Evolutionary conservation across 2,888 invertebrate species (phyloP), one percentile per base, ranked within the genome.

Genomic region (Conchocele bisecta): DNA sequence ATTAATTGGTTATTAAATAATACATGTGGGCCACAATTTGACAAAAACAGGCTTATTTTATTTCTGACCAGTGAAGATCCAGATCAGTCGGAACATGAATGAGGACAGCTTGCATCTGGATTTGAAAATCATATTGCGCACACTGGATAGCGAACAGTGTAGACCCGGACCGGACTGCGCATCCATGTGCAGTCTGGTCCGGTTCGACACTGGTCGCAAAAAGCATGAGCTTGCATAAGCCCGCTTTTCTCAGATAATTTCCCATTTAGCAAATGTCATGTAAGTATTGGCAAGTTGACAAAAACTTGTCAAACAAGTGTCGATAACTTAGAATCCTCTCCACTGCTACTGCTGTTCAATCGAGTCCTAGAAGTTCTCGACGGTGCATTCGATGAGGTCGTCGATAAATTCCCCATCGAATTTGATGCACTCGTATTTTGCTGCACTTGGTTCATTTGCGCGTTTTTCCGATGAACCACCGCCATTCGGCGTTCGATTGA

Each of bases 401-500:
- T 70, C 7, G 71, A 70, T 33, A 67, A 15, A 59, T 59, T 66
- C 31, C 60, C 63, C 2, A 50, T 53, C 2, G 57, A 50, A 35
- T 46, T 59, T 6, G 54, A 17, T 7, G 42, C 61, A 24, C 46
- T 57, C 9, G 33, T 54, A 20, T 35, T 28, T 7, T 22, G 51
- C 20, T 46, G 44, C n/a, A 37, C 33, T 24, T 48, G 61, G 17
- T 42, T 17, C 33, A 68, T 66, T 6, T 64, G 41, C 6, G 63
- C 63, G 41, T 70, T 74, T 58, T 71, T 74, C 13, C 68, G 67
- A 7, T 61, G 41, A 41, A 77, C 53, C 20, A 74, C 61, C 9
- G 67, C 70, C 77, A 74, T 77, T 53, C 74, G 42, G 26, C n/a
- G 67, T n/a, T 77, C 77, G 2, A 74, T 68, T 20, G 65, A 60